Evolutionary conservation across 2,113 vertebrate genomes (phyloP).

Genomic region (Lichenostomus cassidix): DNA sequence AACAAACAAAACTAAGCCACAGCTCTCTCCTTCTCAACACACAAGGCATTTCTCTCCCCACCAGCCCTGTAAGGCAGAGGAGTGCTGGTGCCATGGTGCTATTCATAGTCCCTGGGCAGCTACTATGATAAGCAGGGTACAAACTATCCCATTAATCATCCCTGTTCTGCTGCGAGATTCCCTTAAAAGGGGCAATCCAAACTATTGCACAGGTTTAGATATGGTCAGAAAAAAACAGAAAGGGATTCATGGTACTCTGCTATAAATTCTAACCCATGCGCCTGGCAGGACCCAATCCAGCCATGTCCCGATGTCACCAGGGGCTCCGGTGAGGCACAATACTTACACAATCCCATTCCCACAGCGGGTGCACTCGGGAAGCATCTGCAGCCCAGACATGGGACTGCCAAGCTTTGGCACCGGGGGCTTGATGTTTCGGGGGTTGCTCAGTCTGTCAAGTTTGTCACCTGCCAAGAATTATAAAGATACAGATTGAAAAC

Average conservation of each 20-base stretch:
- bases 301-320: rapidly evolving
- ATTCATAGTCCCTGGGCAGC: not conserved
- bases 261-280: rapidly evolving
- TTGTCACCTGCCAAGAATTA: slow-evolving; percentile 79
- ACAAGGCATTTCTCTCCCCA: not conserved
- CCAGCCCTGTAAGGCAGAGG: not conserved
- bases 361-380: slow-evolving; percentile 92
- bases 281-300: not conserved
- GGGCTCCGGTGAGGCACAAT: rapidly evolving
- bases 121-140: not conserved
- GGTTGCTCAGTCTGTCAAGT: slow-evolving; percentile 60
- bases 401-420: slow-evolving; percentile 82
- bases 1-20: not conserved
- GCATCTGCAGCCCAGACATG: slow-evolving; percentile 85
- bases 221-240: rapidly evolving
- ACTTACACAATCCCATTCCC: slow-evolving; percentile 94
- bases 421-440: slow-evolving; percentile 82
- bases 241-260: not conserved
- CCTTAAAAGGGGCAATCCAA: slow-evolving; percentile 26
- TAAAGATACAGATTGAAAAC: not conserved
- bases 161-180: not conserved
- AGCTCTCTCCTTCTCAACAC: not conserved
- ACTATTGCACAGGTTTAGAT: not conserved
- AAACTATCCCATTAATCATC: not conserved
- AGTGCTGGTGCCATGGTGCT: not conserved